Conservation (phyloP, 2,888 invertebrate species). For the Nomada fucata region DNA sequence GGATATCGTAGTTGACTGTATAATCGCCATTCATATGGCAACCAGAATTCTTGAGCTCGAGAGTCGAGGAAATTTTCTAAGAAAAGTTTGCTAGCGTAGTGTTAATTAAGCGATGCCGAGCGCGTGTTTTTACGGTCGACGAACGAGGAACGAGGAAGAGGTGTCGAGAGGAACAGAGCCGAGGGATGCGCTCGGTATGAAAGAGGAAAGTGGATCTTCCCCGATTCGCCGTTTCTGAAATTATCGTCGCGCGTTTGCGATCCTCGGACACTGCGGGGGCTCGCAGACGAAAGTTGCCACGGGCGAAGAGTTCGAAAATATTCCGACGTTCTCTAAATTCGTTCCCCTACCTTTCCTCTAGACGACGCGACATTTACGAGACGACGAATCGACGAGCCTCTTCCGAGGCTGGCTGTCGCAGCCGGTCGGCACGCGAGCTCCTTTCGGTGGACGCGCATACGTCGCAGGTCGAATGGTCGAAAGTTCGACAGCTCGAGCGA, state of each 20-base stretch:
- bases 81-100: too few species aligned
- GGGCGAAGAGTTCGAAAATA: too few species aligned
- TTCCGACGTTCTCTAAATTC: too few species aligned
- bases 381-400: conserved; percentile 10
- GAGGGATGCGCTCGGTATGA: not conserved
- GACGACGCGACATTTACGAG: conserved; percentile 37
- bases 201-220: conserved; percentile 32
- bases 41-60: too few species aligned
- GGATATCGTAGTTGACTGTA: too few species aligned
- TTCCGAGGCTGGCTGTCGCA: conserved; percentile 42
- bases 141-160: too few species aligned
- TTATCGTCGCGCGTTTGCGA: conserved; percentile 24
- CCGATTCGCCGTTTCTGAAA: conserved; percentile 27
- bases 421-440: conserved; percentile 58
- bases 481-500: conserved; percentile 75
- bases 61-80: too few species aligned
- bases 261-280: conserved; percentile 6
- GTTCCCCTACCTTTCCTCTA: not conserved
- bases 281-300: too few species aligned
- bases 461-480: conserved; percentile 76
- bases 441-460: conserved; percentile 79
- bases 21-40: too few species aligned
- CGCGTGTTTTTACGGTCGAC: too few species aligned
- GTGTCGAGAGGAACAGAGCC: too few species aligned
- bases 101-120: too few species aligned